Conservation (phyloP, 37 sponge, comb jelly and placozoan genomes). For the Haliclona indistincta region DNA sequence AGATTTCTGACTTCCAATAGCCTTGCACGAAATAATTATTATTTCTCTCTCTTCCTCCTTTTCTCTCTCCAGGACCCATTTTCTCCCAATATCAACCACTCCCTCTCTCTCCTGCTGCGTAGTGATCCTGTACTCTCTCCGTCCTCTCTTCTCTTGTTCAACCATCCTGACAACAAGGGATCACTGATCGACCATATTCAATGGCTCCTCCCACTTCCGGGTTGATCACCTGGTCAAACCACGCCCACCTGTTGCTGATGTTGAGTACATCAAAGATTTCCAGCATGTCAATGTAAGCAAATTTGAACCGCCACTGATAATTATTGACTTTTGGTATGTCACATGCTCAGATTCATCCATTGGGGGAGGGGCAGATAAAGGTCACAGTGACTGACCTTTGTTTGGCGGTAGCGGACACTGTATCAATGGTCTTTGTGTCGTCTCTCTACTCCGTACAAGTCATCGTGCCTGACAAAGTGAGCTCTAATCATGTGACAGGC, state of each 20-base stretch:
- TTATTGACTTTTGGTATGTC: neutral
- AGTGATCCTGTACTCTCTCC: constrained; percentile 30
- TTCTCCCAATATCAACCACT: constrained; percentile 43
- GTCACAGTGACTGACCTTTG: constrained; percentile 60
- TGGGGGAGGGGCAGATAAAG: constrained; percentile 54
- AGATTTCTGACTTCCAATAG: neutral
- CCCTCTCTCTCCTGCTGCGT: constrained; percentile 52
- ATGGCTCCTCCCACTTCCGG: constrained; percentile 38
- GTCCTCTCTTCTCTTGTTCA: constrained; percentile 35
- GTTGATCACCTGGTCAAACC: constrained; percentile 38
- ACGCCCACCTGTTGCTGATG: constrained; percentile 32
- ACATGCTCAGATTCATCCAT: constrained; percentile 41
- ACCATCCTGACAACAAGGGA: constrained; percentile 57
- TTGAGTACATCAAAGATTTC: constrained; percentile 11
- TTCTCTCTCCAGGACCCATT: constrained; percentile 32
- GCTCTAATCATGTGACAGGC: neutral
- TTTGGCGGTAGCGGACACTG: constrained; percentile 27
- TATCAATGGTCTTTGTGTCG: constrained; percentile 43
- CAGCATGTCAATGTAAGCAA: constrained; percentile 18
- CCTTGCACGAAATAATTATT: neutral
- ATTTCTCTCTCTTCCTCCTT: neutral
- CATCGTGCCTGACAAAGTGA: constrained; percentile 29
- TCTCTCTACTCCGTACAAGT: constrained; percentile 52
- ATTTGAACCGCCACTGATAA: neutral
- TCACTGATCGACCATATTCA: neutral